Conservation (phyloP, 2,797 vertebrate genomes). For the Brachyalestes nurse region DNA sequence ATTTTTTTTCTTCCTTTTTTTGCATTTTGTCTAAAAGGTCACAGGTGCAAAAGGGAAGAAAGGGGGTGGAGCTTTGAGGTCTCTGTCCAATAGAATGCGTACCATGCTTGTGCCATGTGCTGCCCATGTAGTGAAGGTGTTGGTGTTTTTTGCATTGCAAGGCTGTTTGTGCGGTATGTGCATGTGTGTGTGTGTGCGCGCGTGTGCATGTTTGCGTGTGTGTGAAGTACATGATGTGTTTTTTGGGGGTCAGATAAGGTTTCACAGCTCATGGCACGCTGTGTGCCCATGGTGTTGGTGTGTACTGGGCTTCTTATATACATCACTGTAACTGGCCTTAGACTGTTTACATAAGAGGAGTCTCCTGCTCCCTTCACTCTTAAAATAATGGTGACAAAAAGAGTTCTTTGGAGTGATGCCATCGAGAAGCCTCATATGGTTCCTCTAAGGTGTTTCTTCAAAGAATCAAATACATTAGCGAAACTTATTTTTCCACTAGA, state of each 20-base stretch:
- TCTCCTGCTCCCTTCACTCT: neutral
- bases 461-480: too few species aligned
- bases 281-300: neutral
- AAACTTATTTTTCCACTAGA: too few species aligned
- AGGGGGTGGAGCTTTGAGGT: neutral
- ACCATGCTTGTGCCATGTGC: neutral
- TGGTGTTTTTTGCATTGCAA: slow-evolving; percentile 3
- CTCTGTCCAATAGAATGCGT: slow-evolving; percentile 17
- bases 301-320: neutral
- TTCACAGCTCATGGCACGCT: neutral
- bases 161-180: neutral
- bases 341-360: neutral
- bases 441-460: too few species aligned
- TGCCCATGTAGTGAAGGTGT: neutral
- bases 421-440: too few species aligned
- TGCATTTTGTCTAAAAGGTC: neutral
- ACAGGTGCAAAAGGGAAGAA: neutral
- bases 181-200: too few species aligned
- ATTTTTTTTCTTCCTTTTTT: neutral
- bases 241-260: neutral
- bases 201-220: too few species aligned
- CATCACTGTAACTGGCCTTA: neutral
- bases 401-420: too few species aligned
- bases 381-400: neutral
- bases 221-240: neutral